Conservation (phyloP, 2,888 invertebrate genomes). For the Cryptocephalus moraei region DNA sequence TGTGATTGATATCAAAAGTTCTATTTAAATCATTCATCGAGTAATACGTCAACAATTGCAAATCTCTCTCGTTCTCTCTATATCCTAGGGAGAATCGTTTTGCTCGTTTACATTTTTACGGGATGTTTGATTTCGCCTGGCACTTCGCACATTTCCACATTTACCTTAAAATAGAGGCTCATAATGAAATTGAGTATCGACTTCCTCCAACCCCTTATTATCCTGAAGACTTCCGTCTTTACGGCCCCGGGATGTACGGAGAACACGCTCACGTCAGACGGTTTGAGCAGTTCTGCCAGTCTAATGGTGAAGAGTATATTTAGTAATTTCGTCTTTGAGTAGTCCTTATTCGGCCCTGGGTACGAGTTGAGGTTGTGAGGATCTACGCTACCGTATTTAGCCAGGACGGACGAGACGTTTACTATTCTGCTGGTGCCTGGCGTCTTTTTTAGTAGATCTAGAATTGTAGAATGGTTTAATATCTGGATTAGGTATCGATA, state of each 20-base stretch:
- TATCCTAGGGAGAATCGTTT: too few relatives aligned
- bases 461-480: too few relatives aligned
- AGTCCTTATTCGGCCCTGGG: conserved; percentile 8
- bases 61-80: too few relatives aligned
- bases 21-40: too few relatives aligned
- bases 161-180: conserved; percentile 13
- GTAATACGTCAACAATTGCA: too few relatives aligned
- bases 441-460: conserved; percentile 38
- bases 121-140: background rate
- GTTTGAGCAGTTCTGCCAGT: conserved; percentile 18
- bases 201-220: conserved; percentile 6
- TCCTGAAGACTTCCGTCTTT: conserved; percentile 13
- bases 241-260: conserved; percentile 25
- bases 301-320: conserved; percentile 22
- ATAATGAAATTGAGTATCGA: conserved; percentile 6
- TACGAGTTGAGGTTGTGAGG: conserved; percentile 16
- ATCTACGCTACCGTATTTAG: conserved; percentile 13
- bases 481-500: too few relatives aligned
- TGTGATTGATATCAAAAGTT: too few relatives aligned
- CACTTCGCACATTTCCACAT: background rate
- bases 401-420: conserved; percentile 22
- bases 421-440: conserved; percentile 21
- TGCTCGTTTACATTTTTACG: too few relatives aligned
- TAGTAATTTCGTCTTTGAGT: conserved; percentile 22
- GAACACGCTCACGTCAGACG: conserved; percentile 19